Evolutionary conservation across 2,888 invertebrate genomes (phyloP).

Genomic region (Aricia artaxerxes): DNA sequence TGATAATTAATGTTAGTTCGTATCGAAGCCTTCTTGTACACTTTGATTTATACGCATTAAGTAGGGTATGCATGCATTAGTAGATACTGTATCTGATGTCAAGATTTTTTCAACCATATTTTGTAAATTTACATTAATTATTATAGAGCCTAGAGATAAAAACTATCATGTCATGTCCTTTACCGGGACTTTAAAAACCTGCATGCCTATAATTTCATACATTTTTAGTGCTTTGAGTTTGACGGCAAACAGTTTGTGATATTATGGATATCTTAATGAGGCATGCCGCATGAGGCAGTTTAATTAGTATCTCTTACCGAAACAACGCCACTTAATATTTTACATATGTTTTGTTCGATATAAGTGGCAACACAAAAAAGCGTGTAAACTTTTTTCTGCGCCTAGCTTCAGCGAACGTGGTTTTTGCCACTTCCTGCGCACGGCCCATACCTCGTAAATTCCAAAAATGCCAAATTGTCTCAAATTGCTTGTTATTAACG

Average conservation of each 20-base stretch:
- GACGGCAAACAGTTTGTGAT: too few relatives aligned
- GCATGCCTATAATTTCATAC: too few relatives aligned
- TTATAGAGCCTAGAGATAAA: background rate
- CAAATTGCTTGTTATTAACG: constrained; percentile 80
- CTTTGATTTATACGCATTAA: background rate
- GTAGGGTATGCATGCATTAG: too few relatives aligned
- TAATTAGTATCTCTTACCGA: constrained; percentile 14
- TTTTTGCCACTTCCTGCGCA: constrained; percentile 74
- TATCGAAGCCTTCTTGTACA: background rate
- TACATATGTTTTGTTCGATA: constrained; percentile 32
- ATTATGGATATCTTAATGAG: too few relatives aligned
- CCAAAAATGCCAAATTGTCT: constrained; percentile 78
- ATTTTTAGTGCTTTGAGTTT: too few relatives aligned
- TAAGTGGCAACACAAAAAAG: constrained; percentile 19
- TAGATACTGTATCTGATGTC: background rate
- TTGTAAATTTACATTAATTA: too few relatives aligned
- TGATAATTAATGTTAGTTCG: background rate
- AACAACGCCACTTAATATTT: constrained; percentile 55
- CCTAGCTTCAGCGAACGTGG: constrained; percentile 63
- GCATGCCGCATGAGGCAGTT: background rate
- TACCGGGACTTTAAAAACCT: too few relatives aligned
- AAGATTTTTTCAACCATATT: background rate
- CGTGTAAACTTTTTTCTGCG: constrained; percentile 24
- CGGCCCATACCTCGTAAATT: constrained; percentile 67
- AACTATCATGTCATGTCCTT: background rate